Evolutionary conservation across 2,797 vertebrate genomes (phyloP).

Genomic region (Danio aesculapii): DNA sequence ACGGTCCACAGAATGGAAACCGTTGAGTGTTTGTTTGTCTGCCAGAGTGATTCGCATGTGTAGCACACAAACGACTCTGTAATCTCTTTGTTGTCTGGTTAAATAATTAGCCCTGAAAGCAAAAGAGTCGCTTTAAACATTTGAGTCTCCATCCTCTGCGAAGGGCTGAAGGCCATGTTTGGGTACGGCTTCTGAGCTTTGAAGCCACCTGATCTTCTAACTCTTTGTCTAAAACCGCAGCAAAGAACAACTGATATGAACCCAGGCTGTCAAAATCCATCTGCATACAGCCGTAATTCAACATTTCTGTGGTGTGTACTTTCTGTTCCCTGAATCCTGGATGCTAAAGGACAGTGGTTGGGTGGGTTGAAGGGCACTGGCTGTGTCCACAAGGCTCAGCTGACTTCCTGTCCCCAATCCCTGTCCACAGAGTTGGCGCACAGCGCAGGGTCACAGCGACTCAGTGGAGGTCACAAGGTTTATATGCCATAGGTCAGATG

Average conservation of each 20-base stretch:
- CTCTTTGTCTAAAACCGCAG: constrained; percentile 12
- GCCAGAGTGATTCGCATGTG: constrained; percentile 34
- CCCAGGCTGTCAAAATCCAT: neutral
- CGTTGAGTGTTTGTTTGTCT: constrained; percentile 39
- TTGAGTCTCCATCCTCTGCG: constrained; percentile 28
- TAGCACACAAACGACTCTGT: constrained; percentile 8
- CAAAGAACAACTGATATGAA: constrained; percentile 1
- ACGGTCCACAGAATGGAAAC: constrained; percentile 17
- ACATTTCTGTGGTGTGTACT: constrained; percentile 11
- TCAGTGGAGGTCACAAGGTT: constrained; percentile 15
- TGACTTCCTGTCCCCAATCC: constrained; percentile 30
- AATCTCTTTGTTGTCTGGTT: constrained; percentile 53
- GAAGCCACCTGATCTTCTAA: constrained; percentile 43
- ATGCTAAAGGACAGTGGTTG: constrained; percentile 35
- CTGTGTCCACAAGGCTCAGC: constrained; percentile 41
- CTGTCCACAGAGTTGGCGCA: constrained; percentile 21
- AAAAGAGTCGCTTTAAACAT: constrained; percentile 30
- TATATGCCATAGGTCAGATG: constrained; percentile 80
- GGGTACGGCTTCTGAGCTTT: constrained; percentile 41
- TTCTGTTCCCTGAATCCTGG: constrained; percentile 43
- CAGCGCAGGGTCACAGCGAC: constrained; percentile 21
- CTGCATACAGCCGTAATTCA: neutral
- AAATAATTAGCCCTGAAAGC: constrained; percentile 53
- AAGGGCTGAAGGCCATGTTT: constrained; percentile 53
- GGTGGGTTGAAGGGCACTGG: constrained; percentile 38